These are phyloP conservation scores for Macquaria ambigua DNA, from an alignment of 2,113 vertebrate species.

Conservation along the genomic window DNA sequence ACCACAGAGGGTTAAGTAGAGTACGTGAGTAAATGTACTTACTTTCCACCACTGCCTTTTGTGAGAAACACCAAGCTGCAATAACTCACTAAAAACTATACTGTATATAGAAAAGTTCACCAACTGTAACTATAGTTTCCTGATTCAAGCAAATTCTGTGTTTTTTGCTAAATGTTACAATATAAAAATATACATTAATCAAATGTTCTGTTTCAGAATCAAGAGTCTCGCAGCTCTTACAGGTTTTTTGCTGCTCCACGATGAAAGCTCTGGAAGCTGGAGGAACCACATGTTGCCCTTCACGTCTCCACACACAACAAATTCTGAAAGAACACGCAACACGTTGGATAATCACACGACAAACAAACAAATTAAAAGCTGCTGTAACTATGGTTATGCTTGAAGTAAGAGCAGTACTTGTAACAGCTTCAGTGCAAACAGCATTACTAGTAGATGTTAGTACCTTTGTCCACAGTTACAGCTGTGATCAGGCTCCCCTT, in stretches of 20 bases:
- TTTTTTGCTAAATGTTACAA: background rate
- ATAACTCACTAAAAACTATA: background rate
- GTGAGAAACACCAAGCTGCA: background rate
- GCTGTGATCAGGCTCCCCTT: constrained; percentile 59
- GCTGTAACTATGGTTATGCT: too few relatives aligned
- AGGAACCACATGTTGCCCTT: constrained; percentile 84
- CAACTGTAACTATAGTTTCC: background rate
- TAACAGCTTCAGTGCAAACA: background rate
- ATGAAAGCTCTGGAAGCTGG: constrained; percentile 16
- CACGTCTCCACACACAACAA: constrained; percentile 82
- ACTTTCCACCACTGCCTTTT: too few relatives aligned
- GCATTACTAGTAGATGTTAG: background rate
- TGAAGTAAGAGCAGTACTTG: background rate
- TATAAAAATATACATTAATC: background rate
- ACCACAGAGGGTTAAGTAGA: too few relatives aligned
- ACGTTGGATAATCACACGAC: background rate
- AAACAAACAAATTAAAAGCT: background rate
- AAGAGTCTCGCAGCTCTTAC: constrained; percentile 65
- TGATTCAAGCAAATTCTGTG: background rate
- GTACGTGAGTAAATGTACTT: too few relatives aligned
- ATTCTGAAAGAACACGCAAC: constrained; percentile 61
- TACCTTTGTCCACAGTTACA: constrained; percentile 62
- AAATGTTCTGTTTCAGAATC: background rate
- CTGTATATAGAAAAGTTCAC: too few relatives aligned
- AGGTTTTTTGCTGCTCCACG: constrained; percentile 73